phyloP scores from a whole-genome alignment of 2,113 vertebrate species.

The Anhinga rufa region DNA sequence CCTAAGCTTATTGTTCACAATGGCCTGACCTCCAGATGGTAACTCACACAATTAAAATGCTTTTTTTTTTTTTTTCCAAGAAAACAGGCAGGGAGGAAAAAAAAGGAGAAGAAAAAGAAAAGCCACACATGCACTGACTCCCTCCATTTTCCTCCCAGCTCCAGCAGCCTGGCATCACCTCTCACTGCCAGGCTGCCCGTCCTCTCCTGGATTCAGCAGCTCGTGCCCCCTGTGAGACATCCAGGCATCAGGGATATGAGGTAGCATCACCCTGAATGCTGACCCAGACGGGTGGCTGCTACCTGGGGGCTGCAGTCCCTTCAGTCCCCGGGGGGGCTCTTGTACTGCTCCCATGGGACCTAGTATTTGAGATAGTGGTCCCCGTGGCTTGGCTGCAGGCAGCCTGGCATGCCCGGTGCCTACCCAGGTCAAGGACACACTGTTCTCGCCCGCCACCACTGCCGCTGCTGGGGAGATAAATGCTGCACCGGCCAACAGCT shows the following conservation, averaged over 20 bases:
- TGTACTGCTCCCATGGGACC: neutral
- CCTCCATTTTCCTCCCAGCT: neutral
- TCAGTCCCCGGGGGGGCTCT: neutral
- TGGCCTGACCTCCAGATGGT: neutral
- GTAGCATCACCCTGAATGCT: neutral
- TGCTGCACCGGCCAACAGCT: fast-evolving
- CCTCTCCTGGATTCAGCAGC: neutral
- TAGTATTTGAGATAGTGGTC: neutral
- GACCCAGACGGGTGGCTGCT: neutral
- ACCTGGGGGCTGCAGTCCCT: neutral
- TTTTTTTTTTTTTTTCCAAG: neutral
- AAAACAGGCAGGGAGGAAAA: fast-evolving
- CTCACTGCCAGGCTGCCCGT: neutral
- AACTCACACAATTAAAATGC: neutral
- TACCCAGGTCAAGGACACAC: constrained; percentile 6
- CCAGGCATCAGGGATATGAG: neutral
- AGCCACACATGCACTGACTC: neutral
- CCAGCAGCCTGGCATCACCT: neutral
- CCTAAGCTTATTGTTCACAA: constrained; percentile 1
- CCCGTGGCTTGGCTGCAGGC: neutral
- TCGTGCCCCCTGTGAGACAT: neutral
- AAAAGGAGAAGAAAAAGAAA: neutral
- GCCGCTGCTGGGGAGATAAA: neutral
- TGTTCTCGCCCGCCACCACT: neutral
- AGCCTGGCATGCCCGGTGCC: neutral